phyloP scores from a whole-genome alignment of 2,113 vertebrate genomes.

The Ciconia boyciana region DNA sequence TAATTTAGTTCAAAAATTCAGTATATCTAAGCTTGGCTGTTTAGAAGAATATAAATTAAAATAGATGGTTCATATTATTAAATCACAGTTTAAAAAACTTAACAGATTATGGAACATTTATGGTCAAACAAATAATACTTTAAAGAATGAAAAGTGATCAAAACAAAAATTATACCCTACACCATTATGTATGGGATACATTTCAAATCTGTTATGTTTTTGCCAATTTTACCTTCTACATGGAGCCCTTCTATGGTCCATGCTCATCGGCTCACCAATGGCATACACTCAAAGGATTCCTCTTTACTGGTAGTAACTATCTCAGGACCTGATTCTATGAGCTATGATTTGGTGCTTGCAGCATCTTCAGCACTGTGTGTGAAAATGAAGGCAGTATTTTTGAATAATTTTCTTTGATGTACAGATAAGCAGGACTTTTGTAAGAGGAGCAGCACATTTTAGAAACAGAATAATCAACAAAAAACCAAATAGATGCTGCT shows the following conservation, averaged over 20 bases:
- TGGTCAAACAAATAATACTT: slow-evolving; percentile 75
- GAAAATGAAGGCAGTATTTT: slow-evolving; percentile 99
- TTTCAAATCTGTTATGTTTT: slow-evolving; percentile 79
- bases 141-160: slow-evolving; percentile 80
- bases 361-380: slow-evolving; percentile 99
- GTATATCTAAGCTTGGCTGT: slow-evolving; percentile 62
- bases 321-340: slow-evolving; percentile 98
- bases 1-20: slow-evolving; percentile 57
- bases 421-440: slow-evolving; percentile 82
- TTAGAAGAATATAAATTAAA: slow-evolving; percentile 57
- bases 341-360: slow-evolving; percentile 93
- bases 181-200: slow-evolving; percentile 81
- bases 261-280: slow-evolving; percentile 94
- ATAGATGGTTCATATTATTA: slow-evolving; percentile 63
- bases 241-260: slow-evolving; percentile 98
- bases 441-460: slow-evolving; percentile 81
- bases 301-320: slow-evolving; percentile 97
- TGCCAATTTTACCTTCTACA: slow-evolving; percentile 96
- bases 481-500: slow-evolving; percentile 74
- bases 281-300: slow-evolving; percentile 98
- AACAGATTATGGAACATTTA: slow-evolving; percentile 81
- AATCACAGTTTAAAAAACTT: slow-evolving; percentile 68
- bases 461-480: slow-evolving; percentile 70
- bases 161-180: slow-evolving; percentile 77
- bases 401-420: slow-evolving; percentile 78